A percentile compares a stretch with the other conserved stretches of the same genome.
Conservation (phyloP, 2,797 vertebrate species). For the Brachymystax lenok region DNA sequence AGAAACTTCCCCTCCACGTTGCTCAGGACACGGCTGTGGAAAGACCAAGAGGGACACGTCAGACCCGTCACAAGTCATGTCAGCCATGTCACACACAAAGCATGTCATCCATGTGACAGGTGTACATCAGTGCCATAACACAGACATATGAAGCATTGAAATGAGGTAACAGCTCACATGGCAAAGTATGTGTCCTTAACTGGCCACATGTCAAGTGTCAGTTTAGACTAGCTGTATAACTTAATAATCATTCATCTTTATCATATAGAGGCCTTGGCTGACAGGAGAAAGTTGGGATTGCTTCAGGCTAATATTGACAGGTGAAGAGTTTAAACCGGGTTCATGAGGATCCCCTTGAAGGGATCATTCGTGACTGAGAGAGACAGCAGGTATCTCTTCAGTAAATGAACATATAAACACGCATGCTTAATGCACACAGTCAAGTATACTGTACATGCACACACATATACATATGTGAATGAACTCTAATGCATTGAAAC, state of each 20-base stretch:
- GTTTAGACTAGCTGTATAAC: slow-evolving; percentile 44
- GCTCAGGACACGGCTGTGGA: slow-evolving; percentile 79
- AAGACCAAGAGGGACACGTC: neutral
- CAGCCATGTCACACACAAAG: neutral
- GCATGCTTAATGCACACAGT: neutral
- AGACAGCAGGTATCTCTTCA: slow-evolving; percentile 7
- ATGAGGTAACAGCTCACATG: neutral
- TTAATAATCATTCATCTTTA: slow-evolving; percentile 68
- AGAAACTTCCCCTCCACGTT: slow-evolving; percentile 80
- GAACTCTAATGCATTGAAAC: neutral
- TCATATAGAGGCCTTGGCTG: slow-evolving; percentile 71
- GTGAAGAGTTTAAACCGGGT: slow-evolving; percentile 17
- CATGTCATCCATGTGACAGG: neutral
- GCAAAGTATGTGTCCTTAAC: neutral
- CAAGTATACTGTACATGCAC: neutral
- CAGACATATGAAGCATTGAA: neutral
- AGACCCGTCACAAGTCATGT: neutral
- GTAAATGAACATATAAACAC: neutral
- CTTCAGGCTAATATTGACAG: slow-evolving; percentile 7
- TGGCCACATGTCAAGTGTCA: neutral
- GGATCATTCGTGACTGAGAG: slow-evolving; percentile 25
- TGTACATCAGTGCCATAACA: neutral
- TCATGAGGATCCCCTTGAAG: slow-evolving; percentile 23
- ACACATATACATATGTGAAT: neutral
- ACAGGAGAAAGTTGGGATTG: neutral